These are phyloP conservation scores for Prosopocoilus inquinatus DNA, from an alignment of 2,888 invertebrate species.

Conservation along the genomic window DNA sequence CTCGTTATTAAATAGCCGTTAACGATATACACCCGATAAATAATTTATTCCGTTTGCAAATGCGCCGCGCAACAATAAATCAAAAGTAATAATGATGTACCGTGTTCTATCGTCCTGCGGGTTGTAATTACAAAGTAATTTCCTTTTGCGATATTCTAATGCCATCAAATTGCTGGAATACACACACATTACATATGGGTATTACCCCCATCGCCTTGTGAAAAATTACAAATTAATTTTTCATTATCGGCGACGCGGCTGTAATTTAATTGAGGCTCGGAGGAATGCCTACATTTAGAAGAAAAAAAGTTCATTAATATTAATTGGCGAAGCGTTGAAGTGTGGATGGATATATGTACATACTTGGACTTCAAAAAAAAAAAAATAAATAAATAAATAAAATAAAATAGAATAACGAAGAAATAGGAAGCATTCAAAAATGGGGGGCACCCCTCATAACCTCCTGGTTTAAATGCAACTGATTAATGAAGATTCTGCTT, in stretches of 20 bases:
- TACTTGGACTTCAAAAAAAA: no score
- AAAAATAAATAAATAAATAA: no score
- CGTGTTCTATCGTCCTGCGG: slow-evolving; percentile 2
- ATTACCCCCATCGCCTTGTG: not conserved
- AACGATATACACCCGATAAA: not conserved
- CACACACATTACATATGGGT: slow-evolving; percentile 1
- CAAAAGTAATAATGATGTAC: slow-evolving; percentile 12
- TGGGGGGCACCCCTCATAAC: no score
- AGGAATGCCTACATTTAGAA: no score
- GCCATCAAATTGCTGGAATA: not conserved
- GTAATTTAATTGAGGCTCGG: no score
- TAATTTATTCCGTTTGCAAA: slow-evolving; percentile 8
- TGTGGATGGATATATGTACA: no score
- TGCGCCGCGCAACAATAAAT: slow-evolving; percentile 6
- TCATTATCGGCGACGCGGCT: not conserved
- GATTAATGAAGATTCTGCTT: no score
- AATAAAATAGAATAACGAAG: no score
- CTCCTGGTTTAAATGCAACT: no score
- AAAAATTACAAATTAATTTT: not conserved
- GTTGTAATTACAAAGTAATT: slow-evolving; percentile 8
- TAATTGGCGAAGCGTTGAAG: no score
- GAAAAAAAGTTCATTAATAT: no score
- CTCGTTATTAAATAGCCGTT: not conserved
- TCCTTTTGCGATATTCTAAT: slow-evolving; percentile 5
- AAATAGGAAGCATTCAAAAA: no score